These are phyloP conservation scores for Amphiduros pacificus DNA, from an alignment of 2,888 invertebrate species.

Conservation along the genomic window DNA sequence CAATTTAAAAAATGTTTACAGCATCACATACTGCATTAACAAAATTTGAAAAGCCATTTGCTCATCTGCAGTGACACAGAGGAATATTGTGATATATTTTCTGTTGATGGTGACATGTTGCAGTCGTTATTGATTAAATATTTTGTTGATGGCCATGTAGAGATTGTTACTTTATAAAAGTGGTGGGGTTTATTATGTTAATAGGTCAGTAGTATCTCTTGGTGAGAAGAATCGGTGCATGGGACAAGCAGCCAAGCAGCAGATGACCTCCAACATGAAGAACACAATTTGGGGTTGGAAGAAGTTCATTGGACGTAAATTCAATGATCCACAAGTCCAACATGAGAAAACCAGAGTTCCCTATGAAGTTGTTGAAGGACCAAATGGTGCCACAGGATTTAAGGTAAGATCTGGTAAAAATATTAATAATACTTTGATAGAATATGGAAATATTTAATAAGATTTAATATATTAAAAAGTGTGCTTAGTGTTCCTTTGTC, in stretches of 20 bases:
- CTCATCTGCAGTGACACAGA: no score
- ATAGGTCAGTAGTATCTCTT: slow-evolving; percentile 96
- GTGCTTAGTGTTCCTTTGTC: neutral
- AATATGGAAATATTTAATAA: neutral
- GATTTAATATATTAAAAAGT: neutral
- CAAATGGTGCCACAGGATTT: slow-evolving; percentile 82
- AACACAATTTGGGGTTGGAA: slow-evolving; percentile 95
- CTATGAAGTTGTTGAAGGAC: slow-evolving; percentile 74
- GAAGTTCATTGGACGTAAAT: slow-evolving; percentile 86
- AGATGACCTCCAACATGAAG: slow-evolving; percentile 94
- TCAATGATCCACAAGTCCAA: slow-evolving; percentile 81
- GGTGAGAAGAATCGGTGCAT: slow-evolving; percentile 88
- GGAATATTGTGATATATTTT: no score
- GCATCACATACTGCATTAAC: no score
- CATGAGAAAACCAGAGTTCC: slow-evolving; percentile 79
- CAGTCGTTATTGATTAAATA: no score
- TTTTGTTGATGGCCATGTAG: no score
- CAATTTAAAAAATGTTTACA: no score
- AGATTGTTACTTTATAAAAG: no score
- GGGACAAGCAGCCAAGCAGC: slow-evolving; percentile 95
- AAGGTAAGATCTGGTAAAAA: slow-evolving; percentile 66
- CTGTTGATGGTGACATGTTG: no score
- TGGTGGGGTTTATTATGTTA: no score
- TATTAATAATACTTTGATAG: neutral
- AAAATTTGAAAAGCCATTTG: no score